Evolutionary conservation across 2,888 invertebrate species (phyloP), one percentile per base, ranked within the genome.

Genomic region (Nomada fucata): DNA sequence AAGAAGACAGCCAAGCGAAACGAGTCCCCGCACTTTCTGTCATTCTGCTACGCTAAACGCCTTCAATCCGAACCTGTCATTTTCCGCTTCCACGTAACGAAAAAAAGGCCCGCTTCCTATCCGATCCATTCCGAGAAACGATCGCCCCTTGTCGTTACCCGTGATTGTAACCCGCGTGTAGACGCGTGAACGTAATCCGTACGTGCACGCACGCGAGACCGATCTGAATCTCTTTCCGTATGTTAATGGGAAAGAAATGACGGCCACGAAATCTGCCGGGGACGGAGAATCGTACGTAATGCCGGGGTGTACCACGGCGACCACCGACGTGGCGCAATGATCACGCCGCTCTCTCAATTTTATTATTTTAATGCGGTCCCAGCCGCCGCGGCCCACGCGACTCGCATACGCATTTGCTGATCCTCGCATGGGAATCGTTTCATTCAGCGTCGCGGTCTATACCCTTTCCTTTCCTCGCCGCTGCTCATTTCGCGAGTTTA

Each of bases 301-400:
- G 70, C 44, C 52, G 23, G 67, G 59, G 84, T 63, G 79, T 36
- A 69, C 78, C 57, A 15, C 79, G 90, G 85, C 91, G 92, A 91
- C 92, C 91, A 92, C 92, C 92, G 83, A 86, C 89, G 91, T 90
- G 83, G 91, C 84, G 89, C 91, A 91, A 92, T 92, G 91, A 92
- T 91, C 91, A 91, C 92, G 91, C 20, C 92, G 91, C 91, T 91
- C 91, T 91, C 88, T 89, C 90, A 89, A 91, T 92, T 92, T 92
- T 92, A 91, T 92, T 92, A 91, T 92, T 92, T 91, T 92, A 91
- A 92, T 92, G 89, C 88, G 83, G 26, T 84, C 88, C 73, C 84
- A 72, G 71, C 2, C 55, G 78, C 55, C 82, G 78, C 88, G 86
- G 82, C 87, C 91, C 92, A 92, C 92, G 90, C 91, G 91, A 91